phyloP scores from a whole-genome alignment of 2,888 invertebrate species.

The Lomographa bimaculata region DNA sequence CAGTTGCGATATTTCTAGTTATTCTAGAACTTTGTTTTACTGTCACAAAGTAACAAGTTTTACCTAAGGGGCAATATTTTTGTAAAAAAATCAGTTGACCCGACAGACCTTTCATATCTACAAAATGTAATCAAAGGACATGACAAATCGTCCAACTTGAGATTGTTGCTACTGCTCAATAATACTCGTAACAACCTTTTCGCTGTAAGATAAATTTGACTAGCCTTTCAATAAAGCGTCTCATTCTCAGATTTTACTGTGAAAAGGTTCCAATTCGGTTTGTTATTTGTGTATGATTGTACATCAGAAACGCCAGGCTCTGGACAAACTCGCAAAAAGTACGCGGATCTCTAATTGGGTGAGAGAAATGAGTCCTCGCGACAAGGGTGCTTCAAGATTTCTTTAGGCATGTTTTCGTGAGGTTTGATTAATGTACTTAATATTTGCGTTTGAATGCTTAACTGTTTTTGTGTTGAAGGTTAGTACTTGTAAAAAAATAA shows the following conservation, averaged over 20 bases:
- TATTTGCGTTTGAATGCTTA: no score
- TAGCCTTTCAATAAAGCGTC: background rate
- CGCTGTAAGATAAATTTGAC: background rate
- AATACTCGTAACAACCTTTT: conserved; percentile 9
- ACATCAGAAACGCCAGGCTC: conserved; percentile 13
- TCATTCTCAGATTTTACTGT: background rate
- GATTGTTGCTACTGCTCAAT: conserved; percentile 22
- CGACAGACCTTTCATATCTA: conserved; percentile 15
- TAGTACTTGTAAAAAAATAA: no score
- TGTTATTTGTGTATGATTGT: conserved; percentile 14
- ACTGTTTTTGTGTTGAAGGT: no score
- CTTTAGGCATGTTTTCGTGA: conserved; percentile 12
- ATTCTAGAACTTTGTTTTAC: no score
- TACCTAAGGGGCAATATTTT: background rate
- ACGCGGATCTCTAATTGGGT: conserved; percentile 21
- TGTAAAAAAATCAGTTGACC: conserved; percentile 2
- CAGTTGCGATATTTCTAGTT: no score
- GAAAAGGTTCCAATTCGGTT: conserved; percentile 6
- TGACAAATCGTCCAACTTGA: conserved; percentile 35
- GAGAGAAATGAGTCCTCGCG: conserved; percentile 18
- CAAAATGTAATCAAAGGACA: conserved; percentile 33
- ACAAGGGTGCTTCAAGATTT: conserved; percentile 17
- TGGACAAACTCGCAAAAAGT: conserved; percentile 21
- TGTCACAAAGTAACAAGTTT: no score
- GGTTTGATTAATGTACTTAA: conserved; percentile 11